Percentiles rank a stretch among this genome's conserved stretches.
phyloP scores from a whole-genome alignment of 2,888 invertebrate genomes.

The Drosophila mercatorum region DNA sequence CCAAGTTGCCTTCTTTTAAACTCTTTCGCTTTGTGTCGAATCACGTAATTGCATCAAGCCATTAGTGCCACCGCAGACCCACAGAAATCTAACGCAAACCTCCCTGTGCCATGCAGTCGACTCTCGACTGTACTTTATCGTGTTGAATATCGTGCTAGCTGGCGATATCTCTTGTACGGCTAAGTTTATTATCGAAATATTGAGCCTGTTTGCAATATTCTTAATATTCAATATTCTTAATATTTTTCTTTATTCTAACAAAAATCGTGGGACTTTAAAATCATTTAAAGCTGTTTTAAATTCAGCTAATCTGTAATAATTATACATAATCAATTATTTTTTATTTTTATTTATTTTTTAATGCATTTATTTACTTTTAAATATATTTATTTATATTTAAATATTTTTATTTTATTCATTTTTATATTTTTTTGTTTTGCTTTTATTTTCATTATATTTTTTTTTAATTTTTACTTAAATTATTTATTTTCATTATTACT shows the following conservation, averaged over 20 bases:
- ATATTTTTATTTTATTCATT: too few species aligned
- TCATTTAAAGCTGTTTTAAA: too few species aligned
- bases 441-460: too few species aligned
- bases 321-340: too few species aligned
- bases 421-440: too few species aligned
- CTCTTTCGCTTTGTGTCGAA: slow-evolving; percentile 8
- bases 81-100: neutral
- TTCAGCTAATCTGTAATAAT: too few species aligned
- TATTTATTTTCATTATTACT: too few species aligned
- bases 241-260: neutral
- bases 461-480: too few species aligned
- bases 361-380: too few species aligned
- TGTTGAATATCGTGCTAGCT: neutral
- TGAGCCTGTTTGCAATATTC: neutral
- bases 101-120: neutral
- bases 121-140: neutral
- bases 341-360: too few species aligned
- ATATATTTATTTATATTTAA: too few species aligned
- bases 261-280: neutral
- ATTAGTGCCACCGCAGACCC: neutral
- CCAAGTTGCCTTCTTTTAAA: neutral
- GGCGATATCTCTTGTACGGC: neutral
- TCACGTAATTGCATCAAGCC: slow-evolving; percentile 11
- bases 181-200: neutral
- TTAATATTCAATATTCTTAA: neutral